phyloP scores from a whole-genome alignment of 2,888 invertebrate species.

The Lampropteryx suffumata region DNA sequence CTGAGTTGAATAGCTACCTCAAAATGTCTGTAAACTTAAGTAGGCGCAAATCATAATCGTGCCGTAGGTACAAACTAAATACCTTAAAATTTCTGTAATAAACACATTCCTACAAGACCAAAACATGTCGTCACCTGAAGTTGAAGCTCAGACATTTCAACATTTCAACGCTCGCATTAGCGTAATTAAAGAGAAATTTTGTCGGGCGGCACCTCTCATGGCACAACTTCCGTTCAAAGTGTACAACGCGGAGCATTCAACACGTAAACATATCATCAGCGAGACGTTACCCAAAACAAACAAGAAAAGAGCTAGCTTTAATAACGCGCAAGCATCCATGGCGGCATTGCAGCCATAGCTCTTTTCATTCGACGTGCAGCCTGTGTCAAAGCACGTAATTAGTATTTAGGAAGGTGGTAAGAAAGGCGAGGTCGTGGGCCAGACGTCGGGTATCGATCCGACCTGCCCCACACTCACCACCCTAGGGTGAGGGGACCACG shows the following conservation, averaged over 20 bases:
- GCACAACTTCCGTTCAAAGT: slow-evolving; percentile 21
- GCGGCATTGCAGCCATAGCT: slow-evolving; percentile 57
- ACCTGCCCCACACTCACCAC: slow-evolving; percentile 80
- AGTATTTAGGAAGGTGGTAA: slow-evolving; percentile 84
- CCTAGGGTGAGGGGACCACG: slow-evolving; percentile 65
- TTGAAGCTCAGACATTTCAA: slow-evolving; percentile 14
- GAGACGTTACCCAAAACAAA: slow-evolving; percentile 63
- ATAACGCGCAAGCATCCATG: slow-evolving; percentile 68
- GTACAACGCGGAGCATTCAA: slow-evolving; percentile 39
- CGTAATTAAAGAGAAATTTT: slow-evolving; percentile 20
- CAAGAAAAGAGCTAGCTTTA: slow-evolving; percentile 62
- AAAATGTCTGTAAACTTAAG: no score
- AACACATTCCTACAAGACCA: background rate
- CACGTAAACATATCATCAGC: slow-evolving; percentile 48
- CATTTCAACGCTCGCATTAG: no score
- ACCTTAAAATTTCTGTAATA: no score
- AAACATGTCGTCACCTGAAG: slow-evolving; percentile 4
- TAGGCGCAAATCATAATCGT: no score
- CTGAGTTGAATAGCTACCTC: no score
- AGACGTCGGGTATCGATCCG: slow-evolving; percentile 87
- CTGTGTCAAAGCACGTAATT: slow-evolving; percentile 83
- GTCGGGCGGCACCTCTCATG: slow-evolving; percentile 6
- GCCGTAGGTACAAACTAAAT: no score
- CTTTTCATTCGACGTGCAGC: slow-evolving; percentile 77
- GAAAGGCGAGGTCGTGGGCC: slow-evolving; percentile 83